A percentile compares a stretch with the other conserved stretches of the same genome.
These are phyloP conservation scores for Clarias magur DNA, from an alignment of 2,113 vertebrate species.

Conservation along the genomic window DNA sequence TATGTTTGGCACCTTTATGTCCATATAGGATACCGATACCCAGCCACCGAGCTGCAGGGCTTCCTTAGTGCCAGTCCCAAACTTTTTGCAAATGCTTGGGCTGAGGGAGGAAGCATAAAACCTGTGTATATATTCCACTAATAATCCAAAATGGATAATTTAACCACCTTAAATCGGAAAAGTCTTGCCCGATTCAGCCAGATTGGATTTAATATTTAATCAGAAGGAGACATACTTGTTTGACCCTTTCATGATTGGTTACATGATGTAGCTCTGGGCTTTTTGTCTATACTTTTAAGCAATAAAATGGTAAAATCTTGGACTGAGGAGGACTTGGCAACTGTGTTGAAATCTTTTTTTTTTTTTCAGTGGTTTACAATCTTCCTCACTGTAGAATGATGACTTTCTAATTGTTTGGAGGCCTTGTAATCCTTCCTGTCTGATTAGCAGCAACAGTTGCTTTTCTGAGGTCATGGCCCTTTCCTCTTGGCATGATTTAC, in stretches of 20 bases:
- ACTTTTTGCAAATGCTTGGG: too few species aligned
- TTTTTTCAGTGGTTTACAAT: neutral
- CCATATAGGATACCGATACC: too few species aligned
- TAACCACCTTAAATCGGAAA: too few species aligned
- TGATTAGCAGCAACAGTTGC: neutral
- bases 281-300: neutral
- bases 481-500: neutral
- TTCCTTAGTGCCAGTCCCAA: too few species aligned
- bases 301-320: too few species aligned
- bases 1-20: too few species aligned
- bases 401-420: neutral
- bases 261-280: neutral
- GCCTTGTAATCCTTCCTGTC: neutral
- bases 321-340: neutral
- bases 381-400: neutral
- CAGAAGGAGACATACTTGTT: neutral
- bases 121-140: too few species aligned
- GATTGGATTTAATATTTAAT: too few species aligned
- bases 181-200: too few species aligned
- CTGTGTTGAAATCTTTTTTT: neutral
- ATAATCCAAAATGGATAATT: too few species aligned
- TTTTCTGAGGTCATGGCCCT: neutral
- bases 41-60: too few species aligned
- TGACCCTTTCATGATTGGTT: neutral
- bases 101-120: too few species aligned